Percentiles rank a stretch among this genome's conserved stretches.
Evolutionary conservation across 2,888 invertebrate species (phyloP).

Genomic region (Pristionchus entomophagus): DNA sequence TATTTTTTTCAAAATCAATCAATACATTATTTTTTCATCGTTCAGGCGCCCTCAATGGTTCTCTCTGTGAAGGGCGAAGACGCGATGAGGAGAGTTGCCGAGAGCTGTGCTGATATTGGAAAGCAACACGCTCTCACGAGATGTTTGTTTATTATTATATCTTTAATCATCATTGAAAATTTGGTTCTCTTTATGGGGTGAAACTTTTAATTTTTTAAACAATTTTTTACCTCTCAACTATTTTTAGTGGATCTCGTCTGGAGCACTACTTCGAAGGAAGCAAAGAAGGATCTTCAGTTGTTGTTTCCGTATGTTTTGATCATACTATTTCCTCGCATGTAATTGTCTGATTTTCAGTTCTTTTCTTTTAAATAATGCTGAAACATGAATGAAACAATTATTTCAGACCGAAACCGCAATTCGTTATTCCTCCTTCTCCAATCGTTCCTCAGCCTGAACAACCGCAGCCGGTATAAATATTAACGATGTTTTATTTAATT

Average conservation of each 20-base stretch:
- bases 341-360: background rate
- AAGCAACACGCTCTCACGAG: conserved; percentile 36
- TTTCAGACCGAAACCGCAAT: background rate
- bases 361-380: no score
- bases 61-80: conserved; percentile 28
- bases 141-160: conserved; percentile 2
- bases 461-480: background rate
- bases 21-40: background rate
- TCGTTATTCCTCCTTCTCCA: conserved; percentile 42
- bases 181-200: background rate
- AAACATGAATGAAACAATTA: background rate
- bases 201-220: no score
- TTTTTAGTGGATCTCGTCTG: conserved; percentile 38
- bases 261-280: conserved; percentile 15
- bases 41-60: conserved; percentile 24
- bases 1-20: no score
- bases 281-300: conserved; percentile 24
- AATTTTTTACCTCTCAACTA: background rate
- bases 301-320: conserved; percentile 15
- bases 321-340: background rate
- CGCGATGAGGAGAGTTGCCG: conserved; percentile 34
- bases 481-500: background rate
- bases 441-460: background rate
- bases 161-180: background rate
- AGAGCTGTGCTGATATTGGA: conserved; percentile 33